Evolutionary conservation across 2,113 vertebrate species (phyloP).

Genomic region (Ivindomyrus marchei): DNA sequence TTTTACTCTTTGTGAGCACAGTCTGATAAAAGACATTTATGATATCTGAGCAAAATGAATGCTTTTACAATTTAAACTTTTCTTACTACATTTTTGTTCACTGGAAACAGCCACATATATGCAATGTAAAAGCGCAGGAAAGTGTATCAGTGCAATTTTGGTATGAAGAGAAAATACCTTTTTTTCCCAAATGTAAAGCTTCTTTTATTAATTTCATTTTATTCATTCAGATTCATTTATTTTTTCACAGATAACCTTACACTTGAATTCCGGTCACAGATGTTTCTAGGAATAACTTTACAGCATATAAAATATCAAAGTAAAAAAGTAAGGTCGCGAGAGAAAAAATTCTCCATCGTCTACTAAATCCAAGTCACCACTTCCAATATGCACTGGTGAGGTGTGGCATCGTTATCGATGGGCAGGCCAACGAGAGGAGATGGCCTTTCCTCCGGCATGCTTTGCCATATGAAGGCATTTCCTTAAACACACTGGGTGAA

Average conservation of each 20-base stretch:
- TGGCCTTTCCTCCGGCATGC: not conserved
- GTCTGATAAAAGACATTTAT: not conserved
- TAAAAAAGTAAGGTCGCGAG: not conserved
- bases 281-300: slow-evolving; percentile 50
- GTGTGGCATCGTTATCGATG: not conserved
- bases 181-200: not conserved
- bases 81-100: not conserved
- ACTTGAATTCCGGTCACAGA: slow-evolving; percentile 36
- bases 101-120: not conserved
- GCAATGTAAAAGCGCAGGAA: not conserved
- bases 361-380: not conserved
- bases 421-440: not conserved
- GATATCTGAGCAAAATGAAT: not conserved
- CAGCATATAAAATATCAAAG: slow-evolving; percentile 49
- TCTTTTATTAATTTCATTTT: slow-evolving; percentile 21
- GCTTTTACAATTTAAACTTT: not conserved
- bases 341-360: not conserved
- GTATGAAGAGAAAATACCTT: not conserved
- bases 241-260: slow-evolving; percentile 41
- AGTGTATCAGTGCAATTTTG: not conserved
- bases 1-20: not conserved
- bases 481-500: not conserved
- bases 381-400: not conserved
- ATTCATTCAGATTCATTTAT: slow-evolving; percentile 40
- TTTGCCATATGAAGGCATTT: not conserved